phyloP scores from a whole-genome alignment of 2,113 vertebrate species.

The Uropsilus gracilis region DNA sequence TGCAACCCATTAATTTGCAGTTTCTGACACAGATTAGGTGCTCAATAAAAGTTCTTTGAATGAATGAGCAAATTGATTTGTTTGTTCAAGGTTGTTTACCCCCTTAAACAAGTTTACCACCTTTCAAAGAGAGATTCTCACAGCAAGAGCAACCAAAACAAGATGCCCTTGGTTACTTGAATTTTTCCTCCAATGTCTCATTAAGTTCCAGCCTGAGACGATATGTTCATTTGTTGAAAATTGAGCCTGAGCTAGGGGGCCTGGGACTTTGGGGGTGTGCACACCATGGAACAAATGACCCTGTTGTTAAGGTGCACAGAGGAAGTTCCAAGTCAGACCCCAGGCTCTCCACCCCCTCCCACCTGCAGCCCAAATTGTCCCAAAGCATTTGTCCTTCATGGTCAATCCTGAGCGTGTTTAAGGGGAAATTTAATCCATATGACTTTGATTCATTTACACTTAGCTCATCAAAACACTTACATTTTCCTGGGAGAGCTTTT shows the following conservation, averaged over 20 bases:
- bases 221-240: constrained; percentile 11
- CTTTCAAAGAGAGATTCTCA: neutral
- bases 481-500: constrained; percentile 23
- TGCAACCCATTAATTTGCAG: neutral
- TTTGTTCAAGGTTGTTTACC: neutral
- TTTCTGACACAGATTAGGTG: neutral
- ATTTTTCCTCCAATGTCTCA: constrained; percentile 27
- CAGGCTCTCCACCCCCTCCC: neutral
- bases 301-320: neutral
- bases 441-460: constrained; percentile 75
- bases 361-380: neutral
- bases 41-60: neutral
- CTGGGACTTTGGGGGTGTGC: neutral
- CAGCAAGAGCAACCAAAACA: neutral
- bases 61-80: neutral
- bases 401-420: constrained; percentile 55
- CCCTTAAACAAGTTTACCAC: neutral
- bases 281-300: neutral
- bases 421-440: constrained; percentile 67
- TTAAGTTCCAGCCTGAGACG: constrained; percentile 8
- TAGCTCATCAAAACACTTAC: constrained; percentile 69
- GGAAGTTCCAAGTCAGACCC: neutral
- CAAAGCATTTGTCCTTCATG: constrained; percentile 23
- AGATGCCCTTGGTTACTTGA: neutral
- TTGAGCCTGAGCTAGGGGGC: neutral